phyloP scores from a whole-genome alignment of 2,888 invertebrate genomes.

The Marronus borbonicus region DNA sequence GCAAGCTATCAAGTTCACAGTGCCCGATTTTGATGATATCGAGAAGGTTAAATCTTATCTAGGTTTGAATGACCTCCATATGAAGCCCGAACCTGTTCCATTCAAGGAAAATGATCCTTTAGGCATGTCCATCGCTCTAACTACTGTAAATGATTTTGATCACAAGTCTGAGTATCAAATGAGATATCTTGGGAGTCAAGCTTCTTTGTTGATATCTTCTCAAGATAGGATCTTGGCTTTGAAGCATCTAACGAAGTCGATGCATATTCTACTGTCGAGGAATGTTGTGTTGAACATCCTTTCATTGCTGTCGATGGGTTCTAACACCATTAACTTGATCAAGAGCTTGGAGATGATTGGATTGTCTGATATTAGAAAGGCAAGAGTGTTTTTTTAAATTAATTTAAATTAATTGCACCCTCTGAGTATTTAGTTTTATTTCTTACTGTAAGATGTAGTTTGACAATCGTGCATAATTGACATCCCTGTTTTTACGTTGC shows the following conservation, averaged over 20 bases:
- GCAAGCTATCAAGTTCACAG: constrained; percentile 61
- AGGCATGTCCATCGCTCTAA: constrained; percentile 71
- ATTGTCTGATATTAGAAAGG: constrained; percentile 74
- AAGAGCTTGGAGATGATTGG: constrained; percentile 67
- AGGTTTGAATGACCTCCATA: constrained; percentile 68
- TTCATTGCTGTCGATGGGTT: constrained; percentile 67
- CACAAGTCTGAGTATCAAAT: constrained; percentile 62
- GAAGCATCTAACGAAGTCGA: constrained; percentile 71
- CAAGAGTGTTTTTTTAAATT: constrained; percentile 57
- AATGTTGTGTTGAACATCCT: constrained; percentile 74
- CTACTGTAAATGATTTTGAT: constrained; percentile 63
- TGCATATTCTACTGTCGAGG: constrained; percentile 73
- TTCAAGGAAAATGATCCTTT: constrained; percentile 73
- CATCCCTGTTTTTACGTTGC: too few relatives aligned
- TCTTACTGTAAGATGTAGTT: too few relatives aligned
- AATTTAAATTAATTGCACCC: too few relatives aligned
- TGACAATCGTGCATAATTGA: too few relatives aligned
- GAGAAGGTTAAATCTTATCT: constrained; percentile 64
- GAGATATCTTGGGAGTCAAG: constrained; percentile 72
- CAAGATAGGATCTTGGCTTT: constrained; percentile 72
- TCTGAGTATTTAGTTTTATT: too few relatives aligned
- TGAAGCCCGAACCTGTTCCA: constrained; percentile 64
- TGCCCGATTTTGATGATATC: constrained; percentile 63
- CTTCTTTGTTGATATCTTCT: constrained; percentile 69
- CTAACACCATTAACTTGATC: constrained; percentile 64